Evolutionary conservation across 2,797 vertebrate genomes (phyloP).

Genomic region (Galaxias olidus): DNA sequence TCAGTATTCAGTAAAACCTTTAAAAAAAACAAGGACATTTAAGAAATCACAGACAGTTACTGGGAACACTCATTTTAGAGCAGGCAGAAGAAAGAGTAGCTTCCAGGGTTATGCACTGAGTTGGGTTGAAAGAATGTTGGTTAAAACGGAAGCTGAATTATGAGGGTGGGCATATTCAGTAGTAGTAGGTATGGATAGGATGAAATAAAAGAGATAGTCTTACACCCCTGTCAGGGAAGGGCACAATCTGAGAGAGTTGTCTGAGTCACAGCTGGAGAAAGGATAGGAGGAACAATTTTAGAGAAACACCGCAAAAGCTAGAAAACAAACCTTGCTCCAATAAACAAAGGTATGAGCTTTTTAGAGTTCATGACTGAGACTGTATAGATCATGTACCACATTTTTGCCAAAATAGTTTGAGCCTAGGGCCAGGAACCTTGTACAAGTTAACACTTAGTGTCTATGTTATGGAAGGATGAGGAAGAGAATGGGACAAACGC

Average conservation of each 20-base stretch:
- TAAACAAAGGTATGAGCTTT: too few relatives aligned
- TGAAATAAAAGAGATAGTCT: conserved; percentile 52
- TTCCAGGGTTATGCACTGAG: background rate
- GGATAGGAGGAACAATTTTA: conserved; percentile 55
- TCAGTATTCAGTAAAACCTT: too few relatives aligned
- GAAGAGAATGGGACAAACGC: too few relatives aligned
- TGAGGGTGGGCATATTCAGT: background rate
- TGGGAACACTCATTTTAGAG: conserved; percentile 17
- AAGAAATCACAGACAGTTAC: conserved; percentile 13
- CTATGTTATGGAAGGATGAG: too few relatives aligned
- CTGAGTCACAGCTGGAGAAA: conserved; percentile 60
- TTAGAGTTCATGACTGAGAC: too few relatives aligned
- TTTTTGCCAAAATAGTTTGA: too few relatives aligned
- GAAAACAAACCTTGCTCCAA: conserved; percentile 8
- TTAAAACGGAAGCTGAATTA: background rate
- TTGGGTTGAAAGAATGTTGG: background rate
- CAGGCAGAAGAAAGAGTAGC: conserved; percentile 8
- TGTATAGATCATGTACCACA: too few relatives aligned
- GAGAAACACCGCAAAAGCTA: conserved; percentile 26
- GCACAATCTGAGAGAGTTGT: conserved; percentile 53
- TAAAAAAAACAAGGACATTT: too few relatives aligned
- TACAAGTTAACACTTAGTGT: too few relatives aligned
- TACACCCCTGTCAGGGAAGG: conserved; percentile 58
- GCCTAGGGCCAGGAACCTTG: too few relatives aligned
- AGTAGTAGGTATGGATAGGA: conserved; percentile 20